Base-by-base conservation (phyloP, 2,113 vertebrate species). In the Propithecus coquereli region DNA sequence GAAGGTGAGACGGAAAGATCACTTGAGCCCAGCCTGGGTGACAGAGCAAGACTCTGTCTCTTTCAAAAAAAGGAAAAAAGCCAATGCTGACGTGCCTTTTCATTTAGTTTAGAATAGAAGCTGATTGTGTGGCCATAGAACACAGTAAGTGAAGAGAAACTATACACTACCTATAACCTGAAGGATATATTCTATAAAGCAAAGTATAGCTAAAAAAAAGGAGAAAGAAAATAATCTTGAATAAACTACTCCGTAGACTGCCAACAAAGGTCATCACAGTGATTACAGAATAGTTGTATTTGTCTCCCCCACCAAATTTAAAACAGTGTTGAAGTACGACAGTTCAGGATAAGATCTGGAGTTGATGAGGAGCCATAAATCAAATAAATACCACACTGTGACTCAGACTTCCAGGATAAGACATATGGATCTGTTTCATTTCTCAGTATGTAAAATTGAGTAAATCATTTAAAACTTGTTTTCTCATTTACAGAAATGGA, bases 41-140 rank as follows among this genome's bases (percentile, higher is more conserved):
- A 63, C 11, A 30, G 11, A 63, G 61, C 61, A 63, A 63, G 61
- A 63, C 10, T 63, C 27, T 63, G 61, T 63, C 25, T 63, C 59
- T 63, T 30, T n/a, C n/a, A 18, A 57, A 57, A 27, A 63, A 63
- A 12, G 12, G 4, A 27, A 63, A 63, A 63, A 63, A 63, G 25
- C 12, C 61, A 63, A 63, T 63, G 25, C 12, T 96, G 34, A 57
- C 45, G 3, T 73, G 6, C 18, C 23, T 57, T 80, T 88, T 68
- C 68, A 84, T 85, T 93, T 92, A 65, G 32, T 37, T 83, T 68
- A 87, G 34, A 96, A 91, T 70, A 89, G 74, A 96, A 82, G n/a
- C 43, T 73, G 37, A 25, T 50, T 84, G 90, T 61, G 22, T 32
- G 81, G 17, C 43, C 18, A 84, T 20, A 68, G 17, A 86, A 82